Evolutionary conservation across 2,888 invertebrate genomes (phyloP).

Genomic region (Spialia ferax): DNA sequence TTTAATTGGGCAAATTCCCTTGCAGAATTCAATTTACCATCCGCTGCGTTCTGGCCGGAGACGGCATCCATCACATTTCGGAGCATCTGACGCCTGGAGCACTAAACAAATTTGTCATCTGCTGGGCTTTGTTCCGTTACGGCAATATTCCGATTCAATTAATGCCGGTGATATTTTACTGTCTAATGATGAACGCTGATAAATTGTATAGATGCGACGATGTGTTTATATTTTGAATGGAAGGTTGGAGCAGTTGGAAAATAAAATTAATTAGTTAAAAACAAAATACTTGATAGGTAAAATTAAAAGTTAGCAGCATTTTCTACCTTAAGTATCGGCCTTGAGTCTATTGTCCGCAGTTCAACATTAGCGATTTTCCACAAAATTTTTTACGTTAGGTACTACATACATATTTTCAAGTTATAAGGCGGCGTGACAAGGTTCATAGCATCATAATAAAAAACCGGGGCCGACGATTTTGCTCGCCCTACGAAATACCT

Average conservation of each 20-base stretch:
- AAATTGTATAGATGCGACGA: conserved; percentile 4
- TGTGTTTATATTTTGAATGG: not conserved
- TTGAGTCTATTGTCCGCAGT: no score
- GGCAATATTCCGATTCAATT: conserved; percentile 28
- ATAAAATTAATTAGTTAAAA: not conserved
- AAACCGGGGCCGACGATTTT: no score
- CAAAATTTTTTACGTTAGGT: no score
- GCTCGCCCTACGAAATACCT: no score
- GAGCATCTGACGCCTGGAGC: conserved; percentile 67
- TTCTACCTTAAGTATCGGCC: not conserved
- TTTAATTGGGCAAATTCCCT: conserved; percentile 9
- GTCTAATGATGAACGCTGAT: conserved; percentile 17
- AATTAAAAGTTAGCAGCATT: no score
- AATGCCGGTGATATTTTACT: conserved; percentile 33
- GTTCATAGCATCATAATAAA: no score
- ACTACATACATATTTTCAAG: no score
- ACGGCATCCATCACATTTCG: conserved; percentile 60
- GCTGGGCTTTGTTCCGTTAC: conserved; percentile 72
- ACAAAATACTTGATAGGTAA: no score
- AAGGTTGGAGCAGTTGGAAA: not conserved
- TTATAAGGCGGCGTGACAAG: no score
- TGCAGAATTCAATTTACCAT: conserved; percentile 42
- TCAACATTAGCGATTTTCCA: no score
- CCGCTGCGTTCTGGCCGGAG: conserved; percentile 25
- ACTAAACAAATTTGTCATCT: conserved; percentile 75